Evolutionary conservation across 2,113 vertebrate genomes (phyloP).

Genomic region (Isichthys henryi): DNA sequence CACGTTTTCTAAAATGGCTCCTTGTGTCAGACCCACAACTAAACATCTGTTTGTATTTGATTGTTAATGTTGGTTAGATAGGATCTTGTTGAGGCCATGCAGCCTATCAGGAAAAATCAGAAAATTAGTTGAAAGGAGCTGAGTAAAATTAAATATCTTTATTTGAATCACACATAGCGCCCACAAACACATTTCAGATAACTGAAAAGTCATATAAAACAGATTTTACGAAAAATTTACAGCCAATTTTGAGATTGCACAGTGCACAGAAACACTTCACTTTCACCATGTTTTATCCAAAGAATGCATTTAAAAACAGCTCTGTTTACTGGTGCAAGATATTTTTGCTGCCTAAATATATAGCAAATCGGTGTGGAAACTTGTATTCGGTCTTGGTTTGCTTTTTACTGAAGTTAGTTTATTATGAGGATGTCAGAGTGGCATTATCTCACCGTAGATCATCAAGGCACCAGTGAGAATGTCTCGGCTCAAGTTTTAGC

Average conservation of each 20-base stretch:
- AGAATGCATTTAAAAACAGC: background rate
- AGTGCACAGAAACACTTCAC: background rate
- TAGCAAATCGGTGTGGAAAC: background rate
- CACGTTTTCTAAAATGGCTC: background rate
- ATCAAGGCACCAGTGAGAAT: background rate
- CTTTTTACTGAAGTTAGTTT: background rate
- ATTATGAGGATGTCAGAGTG: background rate
- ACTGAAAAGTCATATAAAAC: constrained; percentile 5
- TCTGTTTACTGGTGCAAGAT: background rate
- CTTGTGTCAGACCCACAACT: background rate
- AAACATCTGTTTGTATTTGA: constrained; percentile 1
- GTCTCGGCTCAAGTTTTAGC: background rate
- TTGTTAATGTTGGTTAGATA: background rate
- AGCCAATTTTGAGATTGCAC: constrained; percentile 18
- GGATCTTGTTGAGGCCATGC: background rate
- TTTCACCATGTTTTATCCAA: background rate
- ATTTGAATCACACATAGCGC: constrained; percentile 43
- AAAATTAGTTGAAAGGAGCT: background rate
- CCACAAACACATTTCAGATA: constrained; percentile 15
- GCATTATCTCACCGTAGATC: background rate
- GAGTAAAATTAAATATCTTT: constrained; percentile 44
- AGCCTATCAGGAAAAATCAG: background rate
- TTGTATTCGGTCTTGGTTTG: background rate
- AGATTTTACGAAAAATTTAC: constrained; percentile 38
- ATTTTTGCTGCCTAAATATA: background rate